phyloP scores from a whole-genome alignment of 2,113 vertebrate genomes.

The Passerina amoena region DNA sequence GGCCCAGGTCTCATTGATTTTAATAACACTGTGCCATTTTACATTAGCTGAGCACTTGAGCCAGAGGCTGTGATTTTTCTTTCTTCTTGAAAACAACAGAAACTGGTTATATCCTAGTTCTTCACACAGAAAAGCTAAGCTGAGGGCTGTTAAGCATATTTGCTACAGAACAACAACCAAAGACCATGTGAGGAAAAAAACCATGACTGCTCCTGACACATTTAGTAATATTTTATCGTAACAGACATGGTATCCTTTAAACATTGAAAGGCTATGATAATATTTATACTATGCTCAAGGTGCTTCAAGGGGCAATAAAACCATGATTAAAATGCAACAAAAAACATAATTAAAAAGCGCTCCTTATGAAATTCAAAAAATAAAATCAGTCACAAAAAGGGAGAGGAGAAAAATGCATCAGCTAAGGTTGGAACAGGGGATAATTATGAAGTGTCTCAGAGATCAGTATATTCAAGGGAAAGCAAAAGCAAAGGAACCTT shows the following conservation, averaged over 20 bases:
- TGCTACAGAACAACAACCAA: not conserved
- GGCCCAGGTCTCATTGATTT: not conserved
- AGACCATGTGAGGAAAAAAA: not conserved
- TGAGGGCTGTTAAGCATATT: slow-evolving; percentile 7
- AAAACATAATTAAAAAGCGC: slow-evolving; percentile 14
- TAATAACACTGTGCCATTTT: slow-evolving; percentile 1
- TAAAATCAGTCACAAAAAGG: not conserved
- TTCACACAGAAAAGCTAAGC: not conserved
- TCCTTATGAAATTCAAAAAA: slow-evolving; percentile 23
- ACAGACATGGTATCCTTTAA: slow-evolving; percentile 34
- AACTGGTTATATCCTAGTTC: not conserved
- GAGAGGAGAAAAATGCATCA: not conserved
- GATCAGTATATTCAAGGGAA: not conserved
- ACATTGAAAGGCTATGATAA: slow-evolving; percentile 24
- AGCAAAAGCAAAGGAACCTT: not conserved
- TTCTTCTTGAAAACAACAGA: not conserved
- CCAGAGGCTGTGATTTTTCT: slow-evolving; percentile 19
- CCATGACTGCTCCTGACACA: not conserved
- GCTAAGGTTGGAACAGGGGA: not conserved
- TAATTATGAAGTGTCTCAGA: not conserved
- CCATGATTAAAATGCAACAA: slow-evolving; percentile 52
- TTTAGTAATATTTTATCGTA: slow-evolving; percentile 51
- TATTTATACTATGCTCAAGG: slow-evolving; percentile 42
- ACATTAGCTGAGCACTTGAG: not conserved
- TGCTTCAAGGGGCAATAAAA: slow-evolving; percentile 35